A percentile compares a stretch with the other conserved stretches of the same genome.
These are phyloP conservation scores for Pomacea maculata DNA, from an alignment of 1,140 invertebrate species.

Conservation along the genomic window DNA sequence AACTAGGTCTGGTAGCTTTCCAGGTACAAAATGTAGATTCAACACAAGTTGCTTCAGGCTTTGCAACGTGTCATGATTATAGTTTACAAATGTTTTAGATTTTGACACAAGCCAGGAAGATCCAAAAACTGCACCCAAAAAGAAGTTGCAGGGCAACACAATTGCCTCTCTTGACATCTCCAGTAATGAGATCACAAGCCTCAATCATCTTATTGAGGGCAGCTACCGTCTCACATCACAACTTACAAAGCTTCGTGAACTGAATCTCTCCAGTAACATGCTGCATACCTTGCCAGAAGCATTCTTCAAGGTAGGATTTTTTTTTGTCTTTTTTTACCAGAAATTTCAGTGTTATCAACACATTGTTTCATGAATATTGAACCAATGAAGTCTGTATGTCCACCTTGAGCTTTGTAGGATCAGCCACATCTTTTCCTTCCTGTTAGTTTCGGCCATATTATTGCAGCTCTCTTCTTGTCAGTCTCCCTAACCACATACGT, in stretches of 20 bases:
- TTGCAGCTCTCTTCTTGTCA: too few species aligned
- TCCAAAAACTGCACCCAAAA: not conserved
- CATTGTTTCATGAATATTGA: too few species aligned
- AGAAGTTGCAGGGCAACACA: slow-evolving; percentile 4
- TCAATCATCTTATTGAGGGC: slow-evolving; percentile 30
- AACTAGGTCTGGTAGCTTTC: too few species aligned
- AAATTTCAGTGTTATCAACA: too few species aligned
- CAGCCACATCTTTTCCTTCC: too few species aligned
- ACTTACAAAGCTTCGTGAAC: slow-evolving; percentile 34
- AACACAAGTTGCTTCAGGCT: too few species aligned
- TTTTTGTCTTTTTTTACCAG: too few species aligned
- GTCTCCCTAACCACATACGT: too few species aligned
- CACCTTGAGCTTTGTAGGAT: too few species aligned
- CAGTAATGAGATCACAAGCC: slow-evolving; percentile 37
- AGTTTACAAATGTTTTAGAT: slow-evolving; percentile 10
- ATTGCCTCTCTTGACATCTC: slow-evolving; percentile 41
- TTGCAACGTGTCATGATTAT: not conserved
- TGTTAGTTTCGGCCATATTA: too few species aligned
- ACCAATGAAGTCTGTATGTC: too few species aligned
- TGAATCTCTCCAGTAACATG: slow-evolving; percentile 38
- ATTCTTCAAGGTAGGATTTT: slow-evolving; percentile 36
- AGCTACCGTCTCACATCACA: slow-evolving; percentile 25
- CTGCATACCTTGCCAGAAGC: slow-evolving; percentile 32
- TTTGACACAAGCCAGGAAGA: slow-evolving; percentile 26
- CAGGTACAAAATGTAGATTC: too few species aligned